These are phyloP conservation scores for Madoqua kirkii DNA, from an alignment of 2,113 vertebrate genomes.

Conservation along the genomic window DNA sequence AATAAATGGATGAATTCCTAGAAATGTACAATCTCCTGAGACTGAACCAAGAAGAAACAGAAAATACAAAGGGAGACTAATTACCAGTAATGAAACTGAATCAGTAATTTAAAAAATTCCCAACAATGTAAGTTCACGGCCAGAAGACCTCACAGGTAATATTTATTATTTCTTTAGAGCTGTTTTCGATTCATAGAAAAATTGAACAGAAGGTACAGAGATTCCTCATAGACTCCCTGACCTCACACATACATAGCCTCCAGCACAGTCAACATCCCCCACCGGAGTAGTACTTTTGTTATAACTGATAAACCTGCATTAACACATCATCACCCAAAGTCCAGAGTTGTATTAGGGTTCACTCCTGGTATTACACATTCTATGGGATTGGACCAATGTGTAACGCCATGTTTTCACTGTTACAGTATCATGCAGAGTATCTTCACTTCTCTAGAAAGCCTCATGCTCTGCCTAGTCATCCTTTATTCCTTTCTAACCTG, in stretches of 20 bases:
- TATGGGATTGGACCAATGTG: background rate
- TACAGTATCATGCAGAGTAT: background rate
- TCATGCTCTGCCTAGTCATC: background rate
- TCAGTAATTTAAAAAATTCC: background rate
- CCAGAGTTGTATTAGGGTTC: background rate
- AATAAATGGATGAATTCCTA: background rate
- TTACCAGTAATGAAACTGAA: background rate
- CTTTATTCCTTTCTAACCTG: background rate
- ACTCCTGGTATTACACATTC: background rate
- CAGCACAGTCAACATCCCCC: background rate
- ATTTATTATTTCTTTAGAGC: slow-evolving; percentile 65
- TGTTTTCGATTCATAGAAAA: background rate
- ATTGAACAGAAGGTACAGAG: background rate
- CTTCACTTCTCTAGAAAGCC: background rate
- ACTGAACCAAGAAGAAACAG: background rate
- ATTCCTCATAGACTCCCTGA: background rate
- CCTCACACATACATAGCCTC: background rate
- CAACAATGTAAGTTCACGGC: background rate
- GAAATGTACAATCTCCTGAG: background rate
- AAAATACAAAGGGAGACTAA: background rate
- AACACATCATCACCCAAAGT: background rate
- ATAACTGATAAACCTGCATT: background rate
- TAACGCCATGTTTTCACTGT: background rate
- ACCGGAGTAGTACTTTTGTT: background rate
- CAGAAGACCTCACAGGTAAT: background rate